A percentile compares a stretch with the other conserved stretches of the same genome.
Conservation (phyloP, 2,113 vertebrate species). For the Lampris megalopsis region DNA sequence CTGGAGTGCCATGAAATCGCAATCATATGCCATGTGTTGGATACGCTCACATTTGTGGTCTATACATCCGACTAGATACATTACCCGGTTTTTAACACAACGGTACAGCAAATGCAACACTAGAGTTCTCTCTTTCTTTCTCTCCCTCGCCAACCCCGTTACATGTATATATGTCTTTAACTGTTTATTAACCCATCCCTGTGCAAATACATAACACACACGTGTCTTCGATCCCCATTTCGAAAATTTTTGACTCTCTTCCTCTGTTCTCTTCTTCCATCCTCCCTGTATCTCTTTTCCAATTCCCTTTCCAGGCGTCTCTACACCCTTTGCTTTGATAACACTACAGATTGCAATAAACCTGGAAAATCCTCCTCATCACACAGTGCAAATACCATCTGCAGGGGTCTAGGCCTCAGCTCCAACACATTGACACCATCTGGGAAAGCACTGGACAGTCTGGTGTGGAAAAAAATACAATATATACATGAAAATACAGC, state of each 20-base stretch:
- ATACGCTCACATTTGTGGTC: neutral
- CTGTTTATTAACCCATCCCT: conserved; percentile 7
- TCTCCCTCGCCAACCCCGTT: neutral
- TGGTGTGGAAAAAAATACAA: conserved; percentile 9
- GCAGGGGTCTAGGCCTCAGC: conserved; percentile 64
- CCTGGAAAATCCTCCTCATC: conserved; percentile 75
- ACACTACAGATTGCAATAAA: conserved; percentile 75
- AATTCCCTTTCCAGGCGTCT: conserved; percentile 64
- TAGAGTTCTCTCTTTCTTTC: neutral
- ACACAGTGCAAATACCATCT: conserved; percentile 78
- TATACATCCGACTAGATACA: neutral
- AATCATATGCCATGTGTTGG: neutral
- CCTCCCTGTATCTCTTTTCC: conserved; percentile 58
- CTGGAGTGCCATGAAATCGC: conserved; percentile 3
- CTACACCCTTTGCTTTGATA: conserved; percentile 40
- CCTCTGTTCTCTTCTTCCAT: conserved; percentile 16
- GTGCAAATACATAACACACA: neutral
- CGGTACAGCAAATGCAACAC: no score
- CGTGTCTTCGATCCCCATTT: conserved; percentile 23
- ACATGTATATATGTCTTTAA: conserved; percentile 7
- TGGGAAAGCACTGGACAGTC: conserved; percentile 33
- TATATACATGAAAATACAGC: conserved; percentile 36
- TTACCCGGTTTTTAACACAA: no score
- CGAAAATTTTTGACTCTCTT: conserved; percentile 54
- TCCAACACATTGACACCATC: conserved; percentile 53